Conservation (phyloP, 2,888 invertebrate genomes). For the Lasioglossum morio region DNA sequence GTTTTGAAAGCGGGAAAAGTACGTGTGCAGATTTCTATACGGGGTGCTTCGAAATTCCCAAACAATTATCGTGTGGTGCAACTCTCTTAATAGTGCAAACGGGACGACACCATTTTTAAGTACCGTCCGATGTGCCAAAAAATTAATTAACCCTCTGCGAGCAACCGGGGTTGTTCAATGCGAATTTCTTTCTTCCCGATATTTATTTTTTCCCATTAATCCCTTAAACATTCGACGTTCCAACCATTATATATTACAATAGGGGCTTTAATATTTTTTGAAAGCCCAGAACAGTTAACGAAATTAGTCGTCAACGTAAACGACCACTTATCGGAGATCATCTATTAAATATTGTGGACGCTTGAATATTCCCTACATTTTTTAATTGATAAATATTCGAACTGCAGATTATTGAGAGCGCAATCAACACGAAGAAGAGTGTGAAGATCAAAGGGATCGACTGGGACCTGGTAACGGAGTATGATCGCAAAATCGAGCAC, state of each 20-base stretch:
- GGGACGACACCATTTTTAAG: not conserved
- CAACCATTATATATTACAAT: not conserved
- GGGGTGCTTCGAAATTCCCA: not conserved
- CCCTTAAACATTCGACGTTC: not conserved
- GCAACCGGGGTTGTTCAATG: too few relatives aligned
- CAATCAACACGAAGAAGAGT: slow-evolving; percentile 84
- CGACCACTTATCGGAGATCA: not conserved
- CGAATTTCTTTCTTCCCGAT: not conserved
- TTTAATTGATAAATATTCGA: slow-evolving; percentile 67
- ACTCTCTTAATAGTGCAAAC: not conserved
- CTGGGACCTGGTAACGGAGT: slow-evolving; percentile 93
- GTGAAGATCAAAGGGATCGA: slow-evolving; percentile 88
- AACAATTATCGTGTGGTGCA: not conserved
- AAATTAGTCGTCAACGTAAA: not conserved
- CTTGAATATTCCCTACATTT: not conserved
- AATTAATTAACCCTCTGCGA: not conserved
- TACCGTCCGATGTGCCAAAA: not conserved
- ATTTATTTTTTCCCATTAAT: not conserved
- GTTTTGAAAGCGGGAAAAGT: slow-evolving; percentile 85
- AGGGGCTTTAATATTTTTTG: not conserved
- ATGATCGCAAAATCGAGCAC: slow-evolving; percentile 91
- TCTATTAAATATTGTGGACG: not conserved
- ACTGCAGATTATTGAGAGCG: slow-evolving; percentile 86
- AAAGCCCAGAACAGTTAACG: not conserved
- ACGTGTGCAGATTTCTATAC: slow-evolving; percentile 49